Evolutionary conservation across 92 coral and sea anemone species (phyloP).

Genomic region (Micromussa lordhowensis): DNA sequence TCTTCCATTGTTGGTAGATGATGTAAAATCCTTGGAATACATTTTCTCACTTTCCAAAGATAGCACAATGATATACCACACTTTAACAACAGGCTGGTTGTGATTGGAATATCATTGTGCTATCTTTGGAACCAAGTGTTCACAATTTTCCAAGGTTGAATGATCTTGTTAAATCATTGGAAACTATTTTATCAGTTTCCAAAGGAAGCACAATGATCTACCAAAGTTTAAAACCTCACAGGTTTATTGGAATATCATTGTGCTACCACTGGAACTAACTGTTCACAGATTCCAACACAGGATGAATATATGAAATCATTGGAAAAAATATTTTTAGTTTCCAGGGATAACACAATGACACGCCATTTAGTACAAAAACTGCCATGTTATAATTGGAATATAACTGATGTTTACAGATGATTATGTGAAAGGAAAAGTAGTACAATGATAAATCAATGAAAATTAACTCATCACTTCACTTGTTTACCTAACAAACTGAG

Average conservation of each 20-base stretch:
- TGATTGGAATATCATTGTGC: constrained; percentile 10
- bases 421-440: constrained; percentile 8
- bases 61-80: constrained; percentile 36
- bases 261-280: background rate
- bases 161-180: constrained; percentile 21
- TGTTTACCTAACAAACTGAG: background rate
- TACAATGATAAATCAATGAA: constrained; percentile 11
- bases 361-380: no score
- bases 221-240: background rate
- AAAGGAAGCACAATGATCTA: background rate
- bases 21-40: background rate
- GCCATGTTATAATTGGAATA: no score
- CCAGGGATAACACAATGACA: no score
- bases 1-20: no score
- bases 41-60: background rate
- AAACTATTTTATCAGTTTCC: background rate
- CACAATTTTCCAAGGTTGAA: constrained; percentile 42
- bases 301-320: no score
- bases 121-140: background rate
- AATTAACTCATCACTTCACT: background rate
- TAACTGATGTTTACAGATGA: constrained; percentile 31
- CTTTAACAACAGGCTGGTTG: background rate
- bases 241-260: background rate
- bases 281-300: no score
- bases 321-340: no score